Conservation (phyloP, 2,888 invertebrate species). For the Ormyrus thymus region DNA sequence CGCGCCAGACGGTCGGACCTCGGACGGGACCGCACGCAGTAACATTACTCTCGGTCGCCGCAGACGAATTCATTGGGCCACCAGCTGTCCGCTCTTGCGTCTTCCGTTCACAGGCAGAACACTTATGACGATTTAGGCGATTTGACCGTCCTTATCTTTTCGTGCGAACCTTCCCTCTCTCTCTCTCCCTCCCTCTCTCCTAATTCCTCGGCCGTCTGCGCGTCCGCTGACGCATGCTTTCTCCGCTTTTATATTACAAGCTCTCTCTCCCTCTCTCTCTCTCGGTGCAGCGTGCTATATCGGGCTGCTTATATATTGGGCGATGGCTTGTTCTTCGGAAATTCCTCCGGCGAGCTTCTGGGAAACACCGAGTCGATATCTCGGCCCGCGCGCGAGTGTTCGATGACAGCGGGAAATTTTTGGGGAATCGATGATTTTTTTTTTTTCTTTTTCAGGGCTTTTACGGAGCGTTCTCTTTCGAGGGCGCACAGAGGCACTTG, state of each 20-base stretch:
- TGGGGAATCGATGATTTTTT: too few species aligned
- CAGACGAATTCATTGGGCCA: slow-evolving; percentile 71
- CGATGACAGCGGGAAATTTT: too few species aligned
- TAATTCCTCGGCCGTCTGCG: background rate
- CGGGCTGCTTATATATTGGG: too few species aligned
- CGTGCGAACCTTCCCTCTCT: slow-evolving; percentile 17
- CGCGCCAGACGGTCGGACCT: slow-evolving; percentile 57
- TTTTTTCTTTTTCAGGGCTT: too few species aligned
- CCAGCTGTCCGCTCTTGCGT: slow-evolving; percentile 60
- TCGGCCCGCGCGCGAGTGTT: too few species aligned
- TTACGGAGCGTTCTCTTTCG: too few species aligned
- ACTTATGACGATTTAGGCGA: slow-evolving; percentile 59
- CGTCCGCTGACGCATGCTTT: too few species aligned
- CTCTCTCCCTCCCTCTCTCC: slow-evolving; percentile 1
- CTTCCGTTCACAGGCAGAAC: slow-evolving; percentile 72
- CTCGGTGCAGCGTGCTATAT: too few species aligned
- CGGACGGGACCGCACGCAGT: slow-evolving; percentile 68
- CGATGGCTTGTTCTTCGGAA: background rate
- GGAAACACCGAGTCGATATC: too few species aligned
- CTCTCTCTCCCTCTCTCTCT: too few species aligned
- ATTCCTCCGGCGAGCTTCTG: background rate
- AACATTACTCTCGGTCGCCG: slow-evolving; percentile 66
- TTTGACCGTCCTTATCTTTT: slow-evolving; percentile 40
- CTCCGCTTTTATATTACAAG: too few species aligned
- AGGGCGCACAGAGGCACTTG: too few species aligned